A percentile compares a stretch with the other conserved stretches of the same genome.
These are phyloP conservation scores for Drosophila nannoptera DNA, from an alignment of 1,140 invertebrate species.

Conservation along the genomic window DNA sequence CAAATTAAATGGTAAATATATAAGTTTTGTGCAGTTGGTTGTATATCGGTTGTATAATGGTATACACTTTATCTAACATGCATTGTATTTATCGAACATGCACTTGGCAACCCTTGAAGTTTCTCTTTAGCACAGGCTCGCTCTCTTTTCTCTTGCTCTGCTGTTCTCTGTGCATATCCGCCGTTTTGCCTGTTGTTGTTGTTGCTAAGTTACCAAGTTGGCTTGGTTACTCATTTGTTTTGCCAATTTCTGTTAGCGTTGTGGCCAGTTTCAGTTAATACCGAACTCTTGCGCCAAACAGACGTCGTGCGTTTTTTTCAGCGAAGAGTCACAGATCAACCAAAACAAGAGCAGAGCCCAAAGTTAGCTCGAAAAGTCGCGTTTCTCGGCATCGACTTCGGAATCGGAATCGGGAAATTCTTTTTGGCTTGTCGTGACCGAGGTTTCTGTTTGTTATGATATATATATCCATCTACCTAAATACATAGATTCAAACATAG, in stretches of 20 bases:
- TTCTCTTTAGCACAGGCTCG: conserved; percentile 16
- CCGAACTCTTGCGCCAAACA: conserved; percentile 58
- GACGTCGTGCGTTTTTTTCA: conserved; percentile 32
- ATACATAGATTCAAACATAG: conserved; percentile 31
- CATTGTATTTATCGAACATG: too few species aligned
- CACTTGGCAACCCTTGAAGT: conserved; percentile 36
- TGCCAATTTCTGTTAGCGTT: conserved; percentile 72
- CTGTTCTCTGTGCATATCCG: conserved; percentile 10
- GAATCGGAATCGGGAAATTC: conserved; percentile 63
- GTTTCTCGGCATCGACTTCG: conserved; percentile 38
- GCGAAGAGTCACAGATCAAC: conserved; percentile 30
- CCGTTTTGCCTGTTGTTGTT: conserved; percentile 53
- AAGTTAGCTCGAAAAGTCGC: conserved; percentile 42
- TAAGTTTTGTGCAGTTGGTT: too few species aligned
- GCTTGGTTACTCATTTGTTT: conserved; percentile 77
- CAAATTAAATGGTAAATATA: too few species aligned
- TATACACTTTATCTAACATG: too few species aligned
- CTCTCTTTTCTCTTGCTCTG: conserved; percentile 23
- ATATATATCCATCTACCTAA: conserved; percentile 36
- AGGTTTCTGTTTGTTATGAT: conserved; percentile 60
- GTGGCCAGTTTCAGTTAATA: conserved; percentile 64
- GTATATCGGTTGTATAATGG: too few species aligned
- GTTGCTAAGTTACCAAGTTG: conserved; percentile 71
- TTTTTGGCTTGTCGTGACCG: conserved; percentile 66
- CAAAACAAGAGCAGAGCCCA: conserved; percentile 20